Evolutionary conservation across 2,888 invertebrate species (phyloP).

Genomic region (Phoenoteleia sp.): DNA sequence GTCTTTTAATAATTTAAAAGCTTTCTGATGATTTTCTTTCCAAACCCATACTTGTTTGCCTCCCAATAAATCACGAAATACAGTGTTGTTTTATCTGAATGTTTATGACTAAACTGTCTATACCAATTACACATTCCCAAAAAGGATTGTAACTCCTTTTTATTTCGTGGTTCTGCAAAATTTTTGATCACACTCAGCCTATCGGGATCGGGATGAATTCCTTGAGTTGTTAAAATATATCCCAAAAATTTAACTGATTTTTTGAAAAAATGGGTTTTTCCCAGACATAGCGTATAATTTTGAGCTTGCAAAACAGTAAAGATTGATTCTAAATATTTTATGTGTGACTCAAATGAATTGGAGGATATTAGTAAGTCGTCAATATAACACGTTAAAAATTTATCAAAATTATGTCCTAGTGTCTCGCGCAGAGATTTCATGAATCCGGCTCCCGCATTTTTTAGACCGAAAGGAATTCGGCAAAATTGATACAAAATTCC

Average conservation of each 20-base stretch:
- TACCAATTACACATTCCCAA: not conserved
- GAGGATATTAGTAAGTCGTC: constrained; percentile 3
- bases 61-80: not conserved
- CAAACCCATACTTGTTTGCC: not conserved
- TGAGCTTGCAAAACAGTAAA: not conserved
- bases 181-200: not conserved
- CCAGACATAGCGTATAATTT: not conserved
- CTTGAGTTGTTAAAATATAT: not conserved
- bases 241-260: not conserved
- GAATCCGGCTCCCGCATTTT: not conserved
- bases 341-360: not conserved
- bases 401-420: not conserved
- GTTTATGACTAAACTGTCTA: not conserved
- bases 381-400: not conserved
- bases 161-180: not conserved
- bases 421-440: not conserved
- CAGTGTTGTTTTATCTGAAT: not conserved
- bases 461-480: not conserved
- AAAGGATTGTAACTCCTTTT: constrained; percentile 8
- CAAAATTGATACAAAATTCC: not conserved
- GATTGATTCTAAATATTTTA: not conserved
- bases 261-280: not conserved
- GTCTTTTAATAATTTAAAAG: not conserved
- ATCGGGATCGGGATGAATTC: not conserved
- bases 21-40: not conserved